These are phyloP conservation scores for Anolis sagrei DNA, from an alignment of 2,113 vertebrate species.

Conservation along the genomic window DNA sequence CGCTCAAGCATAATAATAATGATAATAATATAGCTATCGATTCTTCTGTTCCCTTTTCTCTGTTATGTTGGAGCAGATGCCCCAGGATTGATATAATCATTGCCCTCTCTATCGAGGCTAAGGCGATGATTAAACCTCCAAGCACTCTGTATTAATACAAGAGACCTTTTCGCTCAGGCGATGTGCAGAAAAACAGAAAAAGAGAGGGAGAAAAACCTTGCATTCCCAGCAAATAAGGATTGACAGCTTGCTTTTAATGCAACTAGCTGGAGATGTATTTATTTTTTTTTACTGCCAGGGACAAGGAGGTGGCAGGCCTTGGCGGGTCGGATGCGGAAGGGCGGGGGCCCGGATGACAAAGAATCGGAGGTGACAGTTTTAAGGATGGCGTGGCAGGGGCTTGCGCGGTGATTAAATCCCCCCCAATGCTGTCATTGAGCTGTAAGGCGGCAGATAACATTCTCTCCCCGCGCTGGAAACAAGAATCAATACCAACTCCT, in stretches of 20 bases:
- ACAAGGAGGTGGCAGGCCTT: slow-evolving; percentile 46
- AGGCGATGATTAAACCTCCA: background rate
- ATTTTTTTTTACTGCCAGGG: slow-evolving; percentile 62
- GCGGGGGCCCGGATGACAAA: slow-evolving; percentile 59
- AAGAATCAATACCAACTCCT: slow-evolving; percentile 87
- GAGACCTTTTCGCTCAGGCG: slow-evolving; percentile 38
- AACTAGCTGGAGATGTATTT: slow-evolving; percentile 70
- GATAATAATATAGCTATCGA: background rate
- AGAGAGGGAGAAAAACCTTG: too few relatives aligned
- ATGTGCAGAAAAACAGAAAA: slow-evolving; percentile 42
- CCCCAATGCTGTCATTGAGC: slow-evolving; percentile 80
- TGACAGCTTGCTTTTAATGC: slow-evolving; percentile 48
- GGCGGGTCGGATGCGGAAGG: slow-evolving; percentile 26
- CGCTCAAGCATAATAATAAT: background rate
- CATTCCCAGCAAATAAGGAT: slow-evolving; percentile 50
- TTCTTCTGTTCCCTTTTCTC: background rate
- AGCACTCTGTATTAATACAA: slow-evolving; percentile 51
- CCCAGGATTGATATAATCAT: background rate
- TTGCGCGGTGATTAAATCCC: slow-evolving; percentile 81
- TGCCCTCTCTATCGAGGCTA: background rate
- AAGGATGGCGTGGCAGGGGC: slow-evolving; percentile 69
- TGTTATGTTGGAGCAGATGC: slow-evolving; percentile 13
- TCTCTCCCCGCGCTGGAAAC: slow-evolving; percentile 85
- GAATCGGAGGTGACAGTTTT: slow-evolving; percentile 75
- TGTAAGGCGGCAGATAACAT: slow-evolving; percentile 82